These are phyloP conservation scores for Alviniconcha marisindica DNA, from an alignment of 1,140 invertebrate species.

Conservation along the genomic window DNA sequence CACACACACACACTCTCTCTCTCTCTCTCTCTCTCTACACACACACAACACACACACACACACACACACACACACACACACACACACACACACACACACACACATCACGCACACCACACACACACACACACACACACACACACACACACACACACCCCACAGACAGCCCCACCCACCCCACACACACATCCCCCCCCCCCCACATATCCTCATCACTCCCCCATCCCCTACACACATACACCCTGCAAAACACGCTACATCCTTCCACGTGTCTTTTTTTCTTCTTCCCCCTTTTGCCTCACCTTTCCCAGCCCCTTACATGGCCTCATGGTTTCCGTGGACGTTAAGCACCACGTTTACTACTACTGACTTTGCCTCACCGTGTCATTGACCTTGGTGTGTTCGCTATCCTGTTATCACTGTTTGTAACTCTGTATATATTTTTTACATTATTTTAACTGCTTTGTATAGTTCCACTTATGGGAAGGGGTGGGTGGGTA, in stretches of 20 bases:
- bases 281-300: not conserved
- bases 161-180: not conserved
- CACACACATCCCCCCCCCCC: too few species aligned
- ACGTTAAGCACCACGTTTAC: too few species aligned
- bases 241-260: too few species aligned
- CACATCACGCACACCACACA: not conserved
- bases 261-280: not conserved
- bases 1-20: too few species aligned
- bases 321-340: not conserved
- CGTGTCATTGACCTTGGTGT: too few species aligned
- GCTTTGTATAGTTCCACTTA: too few species aligned
- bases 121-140: not conserved
- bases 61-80: slow-evolving; percentile 12
- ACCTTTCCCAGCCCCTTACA: not conserved
- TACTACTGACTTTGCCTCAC: too few species aligned
- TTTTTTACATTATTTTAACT: too few species aligned
- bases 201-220: not conserved
- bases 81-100: slow-evolving; percentile 4
- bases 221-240: not conserved
- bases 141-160: not conserved
- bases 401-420: too few species aligned
- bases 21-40: not conserved
- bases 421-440: too few species aligned
- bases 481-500: too few species aligned
- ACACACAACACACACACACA: not conserved